phyloP scores from a whole-genome alignment of 1,140 invertebrate species.

The Holotrichia oblita region DNA sequence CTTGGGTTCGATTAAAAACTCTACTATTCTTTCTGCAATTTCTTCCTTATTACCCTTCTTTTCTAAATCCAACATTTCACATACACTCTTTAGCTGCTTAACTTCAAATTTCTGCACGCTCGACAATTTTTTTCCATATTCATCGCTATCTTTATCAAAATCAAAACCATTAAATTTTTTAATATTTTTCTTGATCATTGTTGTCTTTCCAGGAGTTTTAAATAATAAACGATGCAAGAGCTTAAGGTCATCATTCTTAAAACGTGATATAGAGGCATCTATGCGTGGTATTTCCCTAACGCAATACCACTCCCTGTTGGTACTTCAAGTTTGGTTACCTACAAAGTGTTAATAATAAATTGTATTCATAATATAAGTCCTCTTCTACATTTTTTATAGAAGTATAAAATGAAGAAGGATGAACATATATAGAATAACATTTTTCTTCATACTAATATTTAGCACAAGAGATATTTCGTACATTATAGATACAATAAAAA shows the following conservation, averaged over 20 bases:
- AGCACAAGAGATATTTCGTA: no score
- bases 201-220: constrained; percentile 64
- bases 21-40: constrained; percentile 61
- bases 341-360: not conserved
- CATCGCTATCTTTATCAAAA: constrained; percentile 71
- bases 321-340: constrained; percentile 62
- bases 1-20: constrained; percentile 66
- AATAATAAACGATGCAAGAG: constrained; percentile 66
- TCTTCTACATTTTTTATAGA: no score
- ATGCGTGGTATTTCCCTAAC: constrained; percentile 68
- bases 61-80: constrained; percentile 71
- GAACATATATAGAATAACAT: no score
- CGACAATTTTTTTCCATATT: no score
- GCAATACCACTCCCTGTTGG: constrained; percentile 66
- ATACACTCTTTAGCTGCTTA: constrained; percentile 71
- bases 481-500: no score
- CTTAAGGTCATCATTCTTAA: constrained; percentile 69
- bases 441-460: no score
- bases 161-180: constrained; percentile 76
- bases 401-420: no score
- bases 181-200: constrained; percentile 73
- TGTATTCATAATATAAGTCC: no score
- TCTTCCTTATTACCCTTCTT: constrained; percentile 69
- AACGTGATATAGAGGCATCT: constrained; percentile 67
- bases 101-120: no score